Conservation (phyloP, 2,113 vertebrate species). For the Aviceda subcristata region DNA sequence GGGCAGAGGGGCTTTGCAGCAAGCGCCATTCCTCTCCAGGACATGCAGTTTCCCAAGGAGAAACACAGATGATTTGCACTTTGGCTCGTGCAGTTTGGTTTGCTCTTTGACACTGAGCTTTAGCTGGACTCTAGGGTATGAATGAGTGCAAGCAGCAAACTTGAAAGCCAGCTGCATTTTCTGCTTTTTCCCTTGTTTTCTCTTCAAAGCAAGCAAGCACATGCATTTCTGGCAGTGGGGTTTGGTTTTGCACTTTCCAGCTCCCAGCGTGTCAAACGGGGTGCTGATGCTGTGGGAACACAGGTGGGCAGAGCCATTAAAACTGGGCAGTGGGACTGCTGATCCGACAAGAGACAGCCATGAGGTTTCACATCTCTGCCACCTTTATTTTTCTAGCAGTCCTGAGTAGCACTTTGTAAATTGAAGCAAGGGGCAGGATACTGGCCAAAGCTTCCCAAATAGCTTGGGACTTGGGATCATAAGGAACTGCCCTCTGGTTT, state of each 20-base stretch:
- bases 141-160: not conserved
- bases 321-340: not conserved
- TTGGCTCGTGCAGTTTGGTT: not conserved
- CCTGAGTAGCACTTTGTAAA: not conserved
- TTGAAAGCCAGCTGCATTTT: not conserved
- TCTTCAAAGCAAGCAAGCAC: not conserved
- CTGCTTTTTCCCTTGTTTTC: not conserved
- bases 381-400: not conserved
- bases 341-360: not conserved
- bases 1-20: not conserved
- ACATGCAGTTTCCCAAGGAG: not conserved
- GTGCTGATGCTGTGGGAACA: not conserved
- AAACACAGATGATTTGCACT: not conserved
- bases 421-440: not conserved
- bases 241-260: not conserved
- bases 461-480: fast-evolving
- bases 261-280: not conserved
- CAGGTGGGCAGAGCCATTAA: not conserved
- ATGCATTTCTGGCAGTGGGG: not conserved
- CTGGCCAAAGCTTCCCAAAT: not conserved
- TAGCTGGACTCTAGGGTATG: not conserved
- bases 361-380: not conserved
- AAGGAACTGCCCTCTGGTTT: not conserved
- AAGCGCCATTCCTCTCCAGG: fast-evolving
- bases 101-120: not conserved